phyloP scores from a whole-genome alignment of 2,113 vertebrate species.

The Panthera leo region DNA sequence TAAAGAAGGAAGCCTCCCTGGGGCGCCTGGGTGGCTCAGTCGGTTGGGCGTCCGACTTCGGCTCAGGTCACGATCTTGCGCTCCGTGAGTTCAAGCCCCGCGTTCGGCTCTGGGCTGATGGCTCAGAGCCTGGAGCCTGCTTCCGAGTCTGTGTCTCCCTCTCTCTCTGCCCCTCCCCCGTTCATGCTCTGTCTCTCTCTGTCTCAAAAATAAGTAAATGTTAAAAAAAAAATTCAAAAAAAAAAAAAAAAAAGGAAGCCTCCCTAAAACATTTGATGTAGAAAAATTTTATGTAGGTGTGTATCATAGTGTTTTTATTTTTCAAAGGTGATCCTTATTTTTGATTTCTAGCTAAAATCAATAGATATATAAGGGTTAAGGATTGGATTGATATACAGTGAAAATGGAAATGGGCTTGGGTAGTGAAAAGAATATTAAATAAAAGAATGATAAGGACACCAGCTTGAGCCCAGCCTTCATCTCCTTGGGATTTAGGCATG shows the following conservation, averaged over 20 bases:
- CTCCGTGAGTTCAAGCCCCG: too few relatives aligned
- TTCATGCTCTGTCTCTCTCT: too few relatives aligned
- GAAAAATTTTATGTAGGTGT: background rate
- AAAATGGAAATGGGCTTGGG: background rate
- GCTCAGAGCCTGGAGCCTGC: too few relatives aligned
- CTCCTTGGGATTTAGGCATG: background rate
- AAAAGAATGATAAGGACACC: background rate
- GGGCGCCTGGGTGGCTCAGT: too few relatives aligned
- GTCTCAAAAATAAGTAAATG: too few relatives aligned
- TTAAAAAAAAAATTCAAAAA: too few relatives aligned
- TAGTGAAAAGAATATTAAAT: background rate
- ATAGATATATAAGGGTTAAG: background rate
- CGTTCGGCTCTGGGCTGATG: too few relatives aligned
- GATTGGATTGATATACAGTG: background rate
- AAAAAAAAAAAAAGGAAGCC: background rate
- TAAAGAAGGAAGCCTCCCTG: background rate
- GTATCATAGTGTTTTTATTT: background rate
- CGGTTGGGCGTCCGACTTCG: too few relatives aligned
- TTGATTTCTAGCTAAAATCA: constrained; percentile 22
- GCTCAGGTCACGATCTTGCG: too few relatives aligned
- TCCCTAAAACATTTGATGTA: constrained; percentile 13
- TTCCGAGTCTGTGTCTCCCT: too few relatives aligned
- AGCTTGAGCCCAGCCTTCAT: background rate
- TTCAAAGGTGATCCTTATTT: background rate
- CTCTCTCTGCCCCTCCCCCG: too few relatives aligned